Base-by-base conservation (phyloP, 2,888 invertebrate species). In the Drosophila seclusa region DNA sequence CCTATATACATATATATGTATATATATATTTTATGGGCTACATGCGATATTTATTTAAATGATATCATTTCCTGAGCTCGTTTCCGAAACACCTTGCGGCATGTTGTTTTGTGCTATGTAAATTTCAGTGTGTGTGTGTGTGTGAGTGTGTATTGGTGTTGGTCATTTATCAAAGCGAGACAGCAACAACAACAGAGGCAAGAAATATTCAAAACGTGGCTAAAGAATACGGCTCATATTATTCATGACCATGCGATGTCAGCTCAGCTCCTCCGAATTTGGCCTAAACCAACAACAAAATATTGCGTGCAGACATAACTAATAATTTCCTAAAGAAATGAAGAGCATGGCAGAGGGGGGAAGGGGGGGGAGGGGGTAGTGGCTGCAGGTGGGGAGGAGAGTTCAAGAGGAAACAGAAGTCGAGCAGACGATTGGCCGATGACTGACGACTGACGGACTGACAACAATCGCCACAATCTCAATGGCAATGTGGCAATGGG, bases 221-320 rank as follows among this genome's bases (percentile, higher is more conserved):
- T 61, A 38, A 27, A 70, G 68, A 73, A 79, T 70, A 64, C 29
- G 38, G 7, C 50, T 70, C 68, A 69, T 68, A 79, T 75, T 83
- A 75, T 73, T 76, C 80, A 75, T 73, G 70, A 55, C 69, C 69
- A 76, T 78, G 70, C 66, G 58, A 73, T 69, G 72, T 76, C 66
- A 54, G 71, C 42, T 62, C n/a, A 31, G 63, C 36, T 38, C 38
- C 62, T 57, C 67, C 40, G 62, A 58, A 31, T 27, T 45, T 73
- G 63, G 68, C 71, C 73, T 55, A 87, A 83, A 79, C 82, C 73
- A 55, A 87, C 78, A 82, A 72, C 78, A 68, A 84, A 66, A 80
- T 79, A 76, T 85, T 89, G 85, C 85, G 89, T 85, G 85, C 85
- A 86, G 85, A 86, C 85, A 73, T 48, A 67, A 65, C 62, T 71